phyloP scores from a whole-genome alignment of 2,797 vertebrate genomes.

The Malurus leucopterus region DNA sequence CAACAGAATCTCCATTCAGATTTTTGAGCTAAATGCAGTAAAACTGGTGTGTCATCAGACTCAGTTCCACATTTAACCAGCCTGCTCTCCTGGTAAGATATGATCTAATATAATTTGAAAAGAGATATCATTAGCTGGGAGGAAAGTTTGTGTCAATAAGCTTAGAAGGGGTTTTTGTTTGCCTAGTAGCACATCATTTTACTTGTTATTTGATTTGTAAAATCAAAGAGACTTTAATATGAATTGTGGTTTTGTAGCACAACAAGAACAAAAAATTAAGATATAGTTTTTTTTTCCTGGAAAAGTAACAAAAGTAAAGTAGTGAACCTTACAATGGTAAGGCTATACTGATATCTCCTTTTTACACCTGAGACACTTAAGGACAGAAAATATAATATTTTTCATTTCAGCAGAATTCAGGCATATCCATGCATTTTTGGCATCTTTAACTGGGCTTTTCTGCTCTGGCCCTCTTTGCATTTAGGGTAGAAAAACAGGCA shows the following conservation, averaged over 20 bases:
- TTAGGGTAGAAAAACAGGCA: not conserved
- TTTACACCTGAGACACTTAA: not conserved
- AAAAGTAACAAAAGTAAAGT: too few species aligned
- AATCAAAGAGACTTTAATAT: not conserved
- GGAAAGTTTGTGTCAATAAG: constrained; percentile 12
- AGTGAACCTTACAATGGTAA: not conserved
- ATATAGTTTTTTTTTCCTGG: not conserved
- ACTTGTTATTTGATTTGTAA: not conserved
- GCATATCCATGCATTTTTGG: not conserved
- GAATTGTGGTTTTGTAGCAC: not conserved
- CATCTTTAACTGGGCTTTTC: not conserved
- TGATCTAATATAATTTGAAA: not conserved
- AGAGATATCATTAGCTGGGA: not conserved
- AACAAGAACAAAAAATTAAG: not conserved
- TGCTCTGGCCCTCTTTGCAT: not conserved
- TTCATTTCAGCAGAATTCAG: not conserved
- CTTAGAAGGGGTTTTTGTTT: not conserved
- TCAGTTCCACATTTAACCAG: not conserved
- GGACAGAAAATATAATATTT: not conserved
- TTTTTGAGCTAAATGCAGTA: not conserved
- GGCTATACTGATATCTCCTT: not conserved
- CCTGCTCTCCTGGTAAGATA: not conserved
- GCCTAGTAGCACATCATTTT: not conserved
- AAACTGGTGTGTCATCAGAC: not conserved
- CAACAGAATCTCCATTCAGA: not conserved